Percentiles rank a stretch among this genome's conserved stretches.
phyloP scores from a whole-genome alignment of 2,797 vertebrate genomes.

The Mallotus villosus region DNA sequence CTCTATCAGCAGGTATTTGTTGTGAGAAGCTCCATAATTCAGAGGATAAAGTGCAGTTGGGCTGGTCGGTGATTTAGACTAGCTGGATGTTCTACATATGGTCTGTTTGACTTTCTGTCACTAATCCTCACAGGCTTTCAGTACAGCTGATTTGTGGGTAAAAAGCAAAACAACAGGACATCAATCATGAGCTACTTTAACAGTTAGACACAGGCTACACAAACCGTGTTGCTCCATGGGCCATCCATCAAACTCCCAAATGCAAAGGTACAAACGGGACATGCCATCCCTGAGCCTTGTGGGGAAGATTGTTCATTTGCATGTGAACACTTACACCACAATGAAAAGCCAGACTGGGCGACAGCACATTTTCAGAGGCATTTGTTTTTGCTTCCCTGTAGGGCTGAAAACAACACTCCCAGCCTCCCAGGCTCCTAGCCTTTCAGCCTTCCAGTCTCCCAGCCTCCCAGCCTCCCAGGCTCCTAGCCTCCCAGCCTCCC shows the following conservation, averaged over 20 bases:
- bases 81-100: conserved; percentile 35
- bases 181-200: conserved; percentile 46
- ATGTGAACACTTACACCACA: conserved; percentile 68
- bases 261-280: conserved; percentile 18
- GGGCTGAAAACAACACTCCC: conserved; percentile 29
- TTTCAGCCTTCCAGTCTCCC: conserved; percentile 14
- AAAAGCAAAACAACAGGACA: conserved; percentile 41
- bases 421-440: neutral
- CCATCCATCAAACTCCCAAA: conserved; percentile 54
- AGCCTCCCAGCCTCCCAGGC: no score
- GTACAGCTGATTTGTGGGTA: conserved; percentile 33
- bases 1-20: conserved; percentile 48
- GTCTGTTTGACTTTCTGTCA: conserved; percentile 48
- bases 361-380: conserved; percentile 52
- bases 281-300: conserved; percentile 33
- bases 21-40: conserved; percentile 36
- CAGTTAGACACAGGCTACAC: conserved; percentile 35
- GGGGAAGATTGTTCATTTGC: conserved; percentile 62
- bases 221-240: conserved; percentile 33
- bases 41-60: neutral
- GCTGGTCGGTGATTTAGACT: conserved; percentile 30
- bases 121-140: conserved; percentile 24
- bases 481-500: neutral
- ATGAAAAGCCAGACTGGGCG: conserved; percentile 66
- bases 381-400: conserved; percentile 62